These are phyloP conservation scores for Pyrrhosoma nymphula DNA, from an alignment of 2,888 invertebrate genomes.

Conservation along the genomic window DNA sequence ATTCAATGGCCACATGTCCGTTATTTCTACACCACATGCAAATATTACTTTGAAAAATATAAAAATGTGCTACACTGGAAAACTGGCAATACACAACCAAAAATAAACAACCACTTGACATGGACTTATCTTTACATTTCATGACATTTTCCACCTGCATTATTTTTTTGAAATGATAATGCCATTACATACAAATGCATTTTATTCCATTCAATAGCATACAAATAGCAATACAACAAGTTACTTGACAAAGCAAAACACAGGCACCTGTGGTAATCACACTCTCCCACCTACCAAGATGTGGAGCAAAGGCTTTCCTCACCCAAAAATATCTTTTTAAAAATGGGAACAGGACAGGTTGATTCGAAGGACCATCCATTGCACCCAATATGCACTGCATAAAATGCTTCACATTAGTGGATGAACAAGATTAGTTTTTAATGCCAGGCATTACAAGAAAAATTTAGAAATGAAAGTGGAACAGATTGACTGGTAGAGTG, in stretches of 20 bases:
- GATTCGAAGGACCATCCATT: constrained; percentile 56
- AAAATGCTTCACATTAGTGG: constrained; percentile 32
- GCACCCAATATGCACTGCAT: constrained; percentile 52
- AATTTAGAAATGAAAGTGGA: constrained; percentile 48
- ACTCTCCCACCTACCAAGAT: constrained; percentile 63
- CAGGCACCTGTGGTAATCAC: constrained; percentile 67
- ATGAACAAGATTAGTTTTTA: constrained; percentile 40
- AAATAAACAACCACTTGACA: no score
- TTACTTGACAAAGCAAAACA: constrained; percentile 66
- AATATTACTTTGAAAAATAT: no score
- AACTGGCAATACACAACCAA: no score
- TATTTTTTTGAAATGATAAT: constrained; percentile 33
- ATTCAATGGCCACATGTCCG: no score
- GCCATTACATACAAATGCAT: constrained; percentile 57
- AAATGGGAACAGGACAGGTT: constrained; percentile 27
- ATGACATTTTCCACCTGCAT: neutral
- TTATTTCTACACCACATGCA: no score
- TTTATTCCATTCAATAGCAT: constrained; percentile 56
- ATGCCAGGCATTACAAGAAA: constrained; percentile 46
- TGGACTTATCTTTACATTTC: no score
- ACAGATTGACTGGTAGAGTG: constrained; percentile 50
- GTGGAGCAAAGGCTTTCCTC: constrained; percentile 65
- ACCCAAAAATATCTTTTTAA: constrained; percentile 57
- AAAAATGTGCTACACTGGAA: no score
- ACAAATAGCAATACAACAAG: constrained; percentile 67